Evolutionary conservation across 2,113 vertebrate genomes (phyloP).

Genomic region (Tricholaema leucomelas): DNA sequence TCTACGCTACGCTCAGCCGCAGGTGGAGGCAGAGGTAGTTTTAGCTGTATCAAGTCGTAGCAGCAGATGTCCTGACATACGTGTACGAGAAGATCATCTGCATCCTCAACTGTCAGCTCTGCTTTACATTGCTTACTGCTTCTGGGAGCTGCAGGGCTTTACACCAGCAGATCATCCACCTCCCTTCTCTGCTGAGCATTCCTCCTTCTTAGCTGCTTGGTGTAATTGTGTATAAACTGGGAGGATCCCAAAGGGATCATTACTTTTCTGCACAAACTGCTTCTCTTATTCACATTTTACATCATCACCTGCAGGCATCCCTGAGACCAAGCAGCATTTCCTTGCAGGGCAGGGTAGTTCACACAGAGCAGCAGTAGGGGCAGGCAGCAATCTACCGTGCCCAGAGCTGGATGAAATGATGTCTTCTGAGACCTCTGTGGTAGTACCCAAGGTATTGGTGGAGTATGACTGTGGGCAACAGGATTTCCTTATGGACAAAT

Average conservation of each 20-base stretch:
- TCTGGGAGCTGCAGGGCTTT: slow-evolving; percentile 45
- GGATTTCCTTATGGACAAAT: neutral
- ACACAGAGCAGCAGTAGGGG: neutral
- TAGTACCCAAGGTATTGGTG: neutral
- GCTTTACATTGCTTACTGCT: neutral
- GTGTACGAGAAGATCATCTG: neutral
- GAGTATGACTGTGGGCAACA: neutral
- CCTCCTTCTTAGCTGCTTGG: slow-evolving; percentile 25
- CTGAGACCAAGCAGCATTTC: neutral
- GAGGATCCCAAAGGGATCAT: slow-evolving; percentile 50
- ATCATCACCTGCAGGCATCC: slow-evolving; percentile 36
- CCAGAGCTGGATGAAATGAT: neutral
- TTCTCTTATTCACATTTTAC: slow-evolving; percentile 54
- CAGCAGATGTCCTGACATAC: slow-evolving; percentile 25
- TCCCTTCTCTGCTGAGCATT: neutral
- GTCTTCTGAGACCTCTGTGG: neutral
- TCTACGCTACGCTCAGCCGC: neutral
- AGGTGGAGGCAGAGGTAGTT: slow-evolving; percentile 34
- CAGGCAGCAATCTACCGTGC: neutral
- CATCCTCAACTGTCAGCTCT: slow-evolving; percentile 19
- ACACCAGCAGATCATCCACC: neutral
- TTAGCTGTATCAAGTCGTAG: neutral
- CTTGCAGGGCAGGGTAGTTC: neutral
- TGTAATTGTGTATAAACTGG: slow-evolving; percentile 57
- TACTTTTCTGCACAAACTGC: slow-evolving; percentile 46